Base-by-base conservation (phyloP, 2,113 vertebrate genomes). In the Amphiprion percula region DNA sequence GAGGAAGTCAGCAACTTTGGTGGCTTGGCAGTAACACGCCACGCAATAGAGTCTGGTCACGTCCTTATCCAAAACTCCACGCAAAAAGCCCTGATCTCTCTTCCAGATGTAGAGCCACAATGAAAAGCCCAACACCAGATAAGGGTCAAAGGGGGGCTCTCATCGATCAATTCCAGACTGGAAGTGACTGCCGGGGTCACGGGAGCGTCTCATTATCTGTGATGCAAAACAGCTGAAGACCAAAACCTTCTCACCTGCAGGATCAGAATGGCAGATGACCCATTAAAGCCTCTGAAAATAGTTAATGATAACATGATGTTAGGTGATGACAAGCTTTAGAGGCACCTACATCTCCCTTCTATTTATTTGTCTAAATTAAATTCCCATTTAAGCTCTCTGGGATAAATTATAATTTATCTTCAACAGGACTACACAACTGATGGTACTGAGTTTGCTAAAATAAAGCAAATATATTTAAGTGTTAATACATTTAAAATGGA, bases 21-120 rank as follows among this genome's bases (percentile, higher is more conserved):
- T 92, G 92, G 92, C 92, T 94, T 91, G 93, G 92, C 92, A 93
- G 83, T 66, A 86, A 88, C 86, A 63, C 76, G 69, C 59, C 76
- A 49, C 39, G 79, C 85, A 86, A 79, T 67, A 66, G 68, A 91
- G 90, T 89, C 90, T 87, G 87, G 90, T 91, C 93, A 94, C 88
- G 84, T 93, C 79, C 90, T 89, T 76, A 71, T 86, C 82, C 87
- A 79, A 60, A 86, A 82, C 78, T 75, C 74, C 64, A 81, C 24
- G 74, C 81, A 37, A 15, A 52, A 52, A 80, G 46, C 23, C 33
- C 70, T 89, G 90, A 94, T 91, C 79, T 91, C 47, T 92, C 77
- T 79, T 88, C 91, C 93, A 94, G 93, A 94, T 94, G 93, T 88
- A 86, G 56, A 86, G 53, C 62, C 82, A 17, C 60, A 80, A 83